These are phyloP conservation scores for Enteromius treurensis DNA, from an alignment of 2,797 vertebrate genomes.

Conservation along the genomic window DNA sequence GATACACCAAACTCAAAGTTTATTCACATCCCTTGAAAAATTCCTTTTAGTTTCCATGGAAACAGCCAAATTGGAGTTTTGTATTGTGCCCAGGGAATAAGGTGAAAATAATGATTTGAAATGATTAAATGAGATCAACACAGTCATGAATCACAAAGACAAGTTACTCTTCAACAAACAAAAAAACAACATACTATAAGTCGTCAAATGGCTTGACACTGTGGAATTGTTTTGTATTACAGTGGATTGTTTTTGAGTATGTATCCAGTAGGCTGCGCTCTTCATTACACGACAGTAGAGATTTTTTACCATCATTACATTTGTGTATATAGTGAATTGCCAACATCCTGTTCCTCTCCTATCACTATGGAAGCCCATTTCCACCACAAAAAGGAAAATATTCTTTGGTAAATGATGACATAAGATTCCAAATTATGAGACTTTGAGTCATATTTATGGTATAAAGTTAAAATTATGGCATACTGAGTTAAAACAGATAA, in stretches of 20 bases:
- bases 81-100: not conserved
- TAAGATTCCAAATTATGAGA: not conserved
- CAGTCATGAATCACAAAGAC: not conserved
- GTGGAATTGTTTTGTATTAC: not conserved
- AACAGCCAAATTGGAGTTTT: not conserved
- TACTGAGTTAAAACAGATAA: not conserved
- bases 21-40: slow-evolving; percentile 11
- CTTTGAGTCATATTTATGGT: not conserved
- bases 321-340: slow-evolving; percentile 1
- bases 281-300: not conserved
- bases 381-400: not conserved
- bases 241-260: too few relatives aligned
- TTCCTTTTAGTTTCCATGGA: not conserved
- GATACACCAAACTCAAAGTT: slow-evolving; percentile 18
- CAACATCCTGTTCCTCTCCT: not conserved
- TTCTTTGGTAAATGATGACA: not conserved
- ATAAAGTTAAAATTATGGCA: not conserved
- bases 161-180: not conserved
- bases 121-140: not conserved
- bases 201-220: not conserved
- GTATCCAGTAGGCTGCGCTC: not conserved
- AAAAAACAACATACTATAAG: not conserved
- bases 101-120: not conserved
- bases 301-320: not conserved
- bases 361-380: not conserved